Percentiles rank a stretch among this genome's conserved stretches.
Conservation (phyloP, 2,888 invertebrate genomes). For the Ashinkailepas kermadecensis region DNA sequence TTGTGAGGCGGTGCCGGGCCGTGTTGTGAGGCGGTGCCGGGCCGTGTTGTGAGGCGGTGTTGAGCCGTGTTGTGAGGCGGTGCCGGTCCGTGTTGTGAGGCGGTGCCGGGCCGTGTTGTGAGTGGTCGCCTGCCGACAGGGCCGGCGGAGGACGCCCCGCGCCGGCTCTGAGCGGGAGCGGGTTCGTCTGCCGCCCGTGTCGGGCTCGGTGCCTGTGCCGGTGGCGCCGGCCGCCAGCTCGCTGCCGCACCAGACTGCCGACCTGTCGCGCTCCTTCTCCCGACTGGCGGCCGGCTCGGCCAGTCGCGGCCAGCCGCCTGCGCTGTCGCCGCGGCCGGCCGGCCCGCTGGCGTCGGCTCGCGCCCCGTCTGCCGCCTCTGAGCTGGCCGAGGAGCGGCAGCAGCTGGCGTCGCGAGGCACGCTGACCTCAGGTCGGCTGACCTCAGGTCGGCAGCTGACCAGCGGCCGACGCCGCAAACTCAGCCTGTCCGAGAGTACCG, state of each 20-base stretch:
- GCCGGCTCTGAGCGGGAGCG: background rate
- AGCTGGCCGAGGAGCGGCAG: background rate
- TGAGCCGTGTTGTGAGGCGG: too few relatives aligned
- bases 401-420: background rate
- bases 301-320: background rate
- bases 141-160: background rate
- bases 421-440: background rate
- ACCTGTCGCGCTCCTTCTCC: background rate
- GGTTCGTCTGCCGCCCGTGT: background rate
- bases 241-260: background rate
- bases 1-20: too few relatives aligned
- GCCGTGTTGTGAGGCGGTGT: too few relatives aligned
- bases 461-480: background rate
- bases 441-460: background rate
- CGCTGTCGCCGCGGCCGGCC: background rate
- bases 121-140: background rate
- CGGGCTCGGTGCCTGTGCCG: background rate
- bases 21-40: too few relatives aligned
- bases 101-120: too few relatives aligned
- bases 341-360: background rate
- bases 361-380: background rate
- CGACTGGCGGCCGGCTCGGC: background rate
- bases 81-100: too few relatives aligned
- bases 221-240: background rate
- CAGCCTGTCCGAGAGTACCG: background rate